Percentiles rank a stretch among this genome's conserved stretches.
These are phyloP conservation scores for Malurus melanocephalus DNA, from an alignment of 2,113 vertebrate genomes.

Conservation along the genomic window DNA sequence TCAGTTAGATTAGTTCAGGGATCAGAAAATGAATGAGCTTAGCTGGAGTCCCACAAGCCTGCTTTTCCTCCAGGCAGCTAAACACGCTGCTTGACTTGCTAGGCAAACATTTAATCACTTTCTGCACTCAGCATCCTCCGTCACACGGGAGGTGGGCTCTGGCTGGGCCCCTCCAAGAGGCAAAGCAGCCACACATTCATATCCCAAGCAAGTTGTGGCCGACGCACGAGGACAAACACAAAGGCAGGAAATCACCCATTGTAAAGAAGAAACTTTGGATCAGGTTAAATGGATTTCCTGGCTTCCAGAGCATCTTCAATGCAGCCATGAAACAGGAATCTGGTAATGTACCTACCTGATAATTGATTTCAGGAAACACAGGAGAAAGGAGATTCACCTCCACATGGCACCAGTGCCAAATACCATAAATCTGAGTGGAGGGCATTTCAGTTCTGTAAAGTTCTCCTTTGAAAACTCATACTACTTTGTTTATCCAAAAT, in stretches of 20 bases:
- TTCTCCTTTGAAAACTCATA: neutral
- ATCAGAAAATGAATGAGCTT: slow-evolving; percentile 55
- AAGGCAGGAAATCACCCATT: neutral
- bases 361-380: neutral
- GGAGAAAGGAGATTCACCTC: neutral
- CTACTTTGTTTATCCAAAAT: neutral
- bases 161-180: neutral
- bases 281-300: neutral
- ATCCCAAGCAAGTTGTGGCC: neutral
- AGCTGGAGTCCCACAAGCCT: neutral
- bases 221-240: neutral
- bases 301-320: neutral
- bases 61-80: slow-evolving; percentile 42
- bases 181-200: neutral
- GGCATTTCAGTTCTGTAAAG: neutral
- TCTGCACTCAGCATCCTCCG: neutral
- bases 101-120: slow-evolving; percentile 42
- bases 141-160: neutral
- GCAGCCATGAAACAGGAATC: neutral
- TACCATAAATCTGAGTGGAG: neutral
- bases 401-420: neutral
- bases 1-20: slow-evolving; percentile 36
- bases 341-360: rapidly evolving
- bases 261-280: neutral
- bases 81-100: neutral